Conservation (phyloP, 1,140 invertebrate genomes). For the Drosophila repletoides region DNA sequence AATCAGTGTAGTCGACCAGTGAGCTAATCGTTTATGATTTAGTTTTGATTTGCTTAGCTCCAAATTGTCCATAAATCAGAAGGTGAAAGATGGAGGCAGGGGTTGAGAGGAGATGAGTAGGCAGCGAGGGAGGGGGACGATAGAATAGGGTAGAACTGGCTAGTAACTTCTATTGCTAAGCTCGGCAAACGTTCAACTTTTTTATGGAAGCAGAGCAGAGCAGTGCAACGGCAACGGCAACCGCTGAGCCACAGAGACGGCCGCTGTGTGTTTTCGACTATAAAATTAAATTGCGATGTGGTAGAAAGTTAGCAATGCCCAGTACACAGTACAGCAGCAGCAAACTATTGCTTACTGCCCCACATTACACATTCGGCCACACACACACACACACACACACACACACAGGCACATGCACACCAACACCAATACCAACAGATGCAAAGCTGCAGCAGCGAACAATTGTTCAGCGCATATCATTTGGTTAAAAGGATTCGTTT, state of each 20-base stretch:
- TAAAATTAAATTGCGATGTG: slow-evolving; percentile 80
- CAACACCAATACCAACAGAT: slow-evolving; percentile 9
- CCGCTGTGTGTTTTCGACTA: slow-evolving; percentile 78
- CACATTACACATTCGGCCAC: slow-evolving; percentile 67
- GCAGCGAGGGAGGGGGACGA: neutral
- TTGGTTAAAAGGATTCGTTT: slow-evolving; percentile 79
- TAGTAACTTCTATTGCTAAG: slow-evolving; percentile 5
- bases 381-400: slow-evolving; percentile 27
- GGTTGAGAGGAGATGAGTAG: neutral
- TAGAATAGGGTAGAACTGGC: neutral
- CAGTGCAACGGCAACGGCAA: slow-evolving; percentile 13
- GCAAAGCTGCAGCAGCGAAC: slow-evolving; percentile 62
- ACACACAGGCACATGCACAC: slow-evolving; percentile 12
- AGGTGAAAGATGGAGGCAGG: neutral
- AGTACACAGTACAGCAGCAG: slow-evolving; percentile 49
- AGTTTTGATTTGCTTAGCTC: slow-evolving; percentile 66
- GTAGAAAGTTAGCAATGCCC: slow-evolving; percentile 76
- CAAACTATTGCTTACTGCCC: slow-evolving; percentile 73
- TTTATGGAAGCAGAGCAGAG: slow-evolving; percentile 6
- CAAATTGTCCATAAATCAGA: slow-evolving; percentile 57
- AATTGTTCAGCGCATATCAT: slow-evolving; percentile 77
- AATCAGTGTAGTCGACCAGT: slow-evolving; percentile 67
- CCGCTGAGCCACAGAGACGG: slow-evolving; percentile 46
- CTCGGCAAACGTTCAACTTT: slow-evolving; percentile 29
- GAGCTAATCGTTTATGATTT: slow-evolving; percentile 76